These are phyloP conservation scores for Sandelia bainsii DNA, from an alignment of 2,797 vertebrate genomes.

Conservation along the genomic window DNA sequence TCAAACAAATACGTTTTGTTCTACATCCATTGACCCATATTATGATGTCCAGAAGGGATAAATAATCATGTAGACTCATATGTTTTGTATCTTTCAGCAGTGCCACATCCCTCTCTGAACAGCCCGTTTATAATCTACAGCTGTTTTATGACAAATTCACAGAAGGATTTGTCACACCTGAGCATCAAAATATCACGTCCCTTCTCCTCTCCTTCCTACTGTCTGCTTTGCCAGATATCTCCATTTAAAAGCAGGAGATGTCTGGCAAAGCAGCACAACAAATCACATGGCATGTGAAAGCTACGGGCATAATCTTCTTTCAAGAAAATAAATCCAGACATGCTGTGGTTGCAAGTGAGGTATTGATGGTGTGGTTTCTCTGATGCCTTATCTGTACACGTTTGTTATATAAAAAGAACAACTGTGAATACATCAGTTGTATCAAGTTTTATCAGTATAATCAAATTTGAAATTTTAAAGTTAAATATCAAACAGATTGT, in stretches of 20 bases:
- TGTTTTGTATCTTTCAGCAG: constrained; percentile 33
- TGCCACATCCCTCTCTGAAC: constrained; percentile 25
- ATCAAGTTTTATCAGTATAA: background rate
- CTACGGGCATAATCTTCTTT: constrained; percentile 52
- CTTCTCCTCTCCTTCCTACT: constrained; percentile 5
- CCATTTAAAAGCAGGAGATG: constrained; percentile 40
- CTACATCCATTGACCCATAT: background rate
- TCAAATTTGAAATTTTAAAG: background rate
- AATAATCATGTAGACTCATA: constrained; percentile 2
- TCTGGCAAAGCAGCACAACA: constrained; percentile 44
- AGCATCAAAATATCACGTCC: constrained; percentile 47
- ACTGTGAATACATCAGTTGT: background rate
- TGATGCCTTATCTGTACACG: constrained; percentile 3
- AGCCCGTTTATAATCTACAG: constrained; percentile 50
- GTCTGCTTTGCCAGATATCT: constrained; percentile 5
- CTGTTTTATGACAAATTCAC: constrained; percentile 49
- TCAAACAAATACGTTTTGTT: background rate
- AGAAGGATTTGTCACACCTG: constrained; percentile 65
- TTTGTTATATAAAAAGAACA: constrained; percentile 11
- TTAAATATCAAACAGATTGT: background rate
- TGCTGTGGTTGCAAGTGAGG: constrained; percentile 20
- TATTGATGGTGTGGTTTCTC: constrained; percentile 6
- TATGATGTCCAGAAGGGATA: background rate
- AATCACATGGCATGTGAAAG: constrained; percentile 50
- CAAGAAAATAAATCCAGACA: constrained; percentile 34